phyloP scores from a whole-genome alignment of 2,113 vertebrate genomes.

The Chloropsis cyanopogon region DNA sequence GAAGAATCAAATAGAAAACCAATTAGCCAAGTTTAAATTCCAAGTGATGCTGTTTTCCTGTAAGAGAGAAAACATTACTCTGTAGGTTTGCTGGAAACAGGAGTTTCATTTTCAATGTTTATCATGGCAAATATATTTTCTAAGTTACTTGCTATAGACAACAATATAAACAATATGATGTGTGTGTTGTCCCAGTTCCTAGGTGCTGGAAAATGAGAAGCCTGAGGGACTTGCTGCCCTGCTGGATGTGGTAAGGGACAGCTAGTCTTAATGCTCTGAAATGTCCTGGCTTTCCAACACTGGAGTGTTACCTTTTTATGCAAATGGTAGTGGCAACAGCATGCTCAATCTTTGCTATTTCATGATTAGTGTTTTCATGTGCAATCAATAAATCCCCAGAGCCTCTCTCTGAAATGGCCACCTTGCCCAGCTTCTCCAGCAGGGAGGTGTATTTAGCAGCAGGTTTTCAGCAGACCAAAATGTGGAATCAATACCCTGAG shows the following conservation, averaged over 20 bases:
- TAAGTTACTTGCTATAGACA: background rate
- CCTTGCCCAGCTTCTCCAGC: slow-evolving; percentile 23
- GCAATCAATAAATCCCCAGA: slow-evolving; percentile 33
- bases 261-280: background rate
- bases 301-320: background rate
- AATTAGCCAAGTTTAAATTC: background rate
- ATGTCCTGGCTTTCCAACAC: background rate
- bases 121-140: background rate
- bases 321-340: background rate
- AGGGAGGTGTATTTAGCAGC: slow-evolving; percentile 42
- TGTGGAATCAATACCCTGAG: slow-evolving; percentile 42
- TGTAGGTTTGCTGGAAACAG: background rate
- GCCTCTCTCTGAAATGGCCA: background rate
- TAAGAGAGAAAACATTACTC: background rate
- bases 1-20: background rate
- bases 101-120: background rate
- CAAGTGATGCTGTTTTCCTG: background rate
- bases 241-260: background rate
- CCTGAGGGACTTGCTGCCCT: background rate
- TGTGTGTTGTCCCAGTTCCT: background rate
- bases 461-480: slow-evolving; percentile 26
- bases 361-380: slow-evolving; percentile 7
- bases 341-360: slow-evolving; percentile 23
- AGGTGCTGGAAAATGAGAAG: background rate
- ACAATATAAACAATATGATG: background rate